Evolutionary conservation across 1,140 invertebrate species (phyloP).

Genomic region (Episyrphus balteatus): DNA sequence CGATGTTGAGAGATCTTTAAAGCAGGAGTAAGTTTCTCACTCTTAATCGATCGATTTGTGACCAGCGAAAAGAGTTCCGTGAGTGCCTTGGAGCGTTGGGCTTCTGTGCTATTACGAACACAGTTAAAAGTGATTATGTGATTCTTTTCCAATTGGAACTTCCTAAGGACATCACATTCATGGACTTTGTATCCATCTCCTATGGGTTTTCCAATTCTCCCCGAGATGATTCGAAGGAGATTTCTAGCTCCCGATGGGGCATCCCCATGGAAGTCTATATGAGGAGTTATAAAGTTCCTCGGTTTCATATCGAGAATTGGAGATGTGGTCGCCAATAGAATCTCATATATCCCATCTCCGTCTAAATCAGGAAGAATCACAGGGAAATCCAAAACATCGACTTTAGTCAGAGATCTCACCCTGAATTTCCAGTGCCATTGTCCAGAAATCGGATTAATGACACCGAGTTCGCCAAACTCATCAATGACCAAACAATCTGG

Average conservation of each 20-base stretch:
- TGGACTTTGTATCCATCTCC: slow-evolving; percentile 41
- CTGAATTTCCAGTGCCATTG: slow-evolving; percentile 47
- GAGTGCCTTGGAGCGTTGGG: slow-evolving; percentile 26
- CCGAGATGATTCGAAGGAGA: slow-evolving; percentile 52
- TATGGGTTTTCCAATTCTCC: slow-evolving; percentile 37
- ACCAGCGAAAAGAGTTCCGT: slow-evolving; percentile 36
- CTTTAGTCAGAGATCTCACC: slow-evolving; percentile 39
- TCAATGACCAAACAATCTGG: slow-evolving; percentile 62
- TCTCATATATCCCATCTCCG: slow-evolving; percentile 54
- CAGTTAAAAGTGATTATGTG: slow-evolving; percentile 37
- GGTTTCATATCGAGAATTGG: slow-evolving; percentile 8
- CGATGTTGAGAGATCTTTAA: slow-evolving; percentile 31
- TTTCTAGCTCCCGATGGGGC: slow-evolving; percentile 37
- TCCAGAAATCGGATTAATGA: slow-evolving; percentile 56
- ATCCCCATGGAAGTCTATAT: slow-evolving; percentile 15
- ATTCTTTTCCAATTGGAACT: slow-evolving; percentile 28
- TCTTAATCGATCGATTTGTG: slow-evolving; percentile 31
- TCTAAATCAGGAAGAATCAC: slow-evolving; percentile 59
- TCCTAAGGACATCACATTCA: slow-evolving; percentile 40
- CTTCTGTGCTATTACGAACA: slow-evolving; percentile 37
- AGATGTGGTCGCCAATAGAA: slow-evolving; percentile 45
- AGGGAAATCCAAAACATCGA: slow-evolving; percentile 51
- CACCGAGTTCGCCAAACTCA: slow-evolving; percentile 51
- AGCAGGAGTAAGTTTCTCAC: slow-evolving; percentile 13
- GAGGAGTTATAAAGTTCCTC: slow-evolving; percentile 11